Percentiles rank a stretch among this genome's conserved stretches.
Evolutionary conservation across 2,797 vertebrate genomes (phyloP).

Genomic region (Balearica regulorum): DNA sequence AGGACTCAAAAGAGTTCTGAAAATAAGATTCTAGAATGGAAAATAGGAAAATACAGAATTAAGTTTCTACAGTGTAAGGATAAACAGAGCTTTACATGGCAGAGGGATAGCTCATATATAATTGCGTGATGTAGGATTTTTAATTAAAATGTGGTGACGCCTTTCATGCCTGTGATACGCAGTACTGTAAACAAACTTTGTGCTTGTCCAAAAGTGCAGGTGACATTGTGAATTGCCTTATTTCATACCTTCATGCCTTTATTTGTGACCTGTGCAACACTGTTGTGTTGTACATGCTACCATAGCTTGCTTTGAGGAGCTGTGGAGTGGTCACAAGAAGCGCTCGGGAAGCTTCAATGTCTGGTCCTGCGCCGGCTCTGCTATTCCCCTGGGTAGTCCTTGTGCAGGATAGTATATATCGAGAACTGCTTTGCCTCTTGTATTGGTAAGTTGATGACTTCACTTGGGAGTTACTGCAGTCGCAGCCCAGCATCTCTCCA

Average conservation of each 20-base stretch:
- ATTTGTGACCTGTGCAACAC: not conserved
- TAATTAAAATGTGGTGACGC: slow-evolving; percentile 11
- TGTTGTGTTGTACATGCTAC: too few species aligned
- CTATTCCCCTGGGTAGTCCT: not conserved
- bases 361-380: not conserved
- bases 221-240: not conserved
- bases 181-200: not conserved
- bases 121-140: not conserved
- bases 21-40: not conserved
- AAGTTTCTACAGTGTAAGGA: not conserved
- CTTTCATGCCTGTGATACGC: not conserved
- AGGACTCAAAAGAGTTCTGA: not conserved
- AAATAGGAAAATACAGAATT: not conserved
- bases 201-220: not conserved
- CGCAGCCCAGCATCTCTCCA: not conserved
- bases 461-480: not conserved
- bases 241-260: not conserved
- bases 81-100: not conserved
- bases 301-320: not conserved
- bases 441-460: not conserved
- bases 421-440: not conserved
- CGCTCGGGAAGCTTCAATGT: not conserved
- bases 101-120: not conserved
- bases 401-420: too few species aligned
- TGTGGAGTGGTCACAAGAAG: not conserved